Percentiles rank a stretch among this genome's conserved stretches.
These are phyloP conservation scores for Recurvirostra avosetta DNA, from an alignment of 2,113 vertebrate genomes.

Conservation along the genomic window DNA sequence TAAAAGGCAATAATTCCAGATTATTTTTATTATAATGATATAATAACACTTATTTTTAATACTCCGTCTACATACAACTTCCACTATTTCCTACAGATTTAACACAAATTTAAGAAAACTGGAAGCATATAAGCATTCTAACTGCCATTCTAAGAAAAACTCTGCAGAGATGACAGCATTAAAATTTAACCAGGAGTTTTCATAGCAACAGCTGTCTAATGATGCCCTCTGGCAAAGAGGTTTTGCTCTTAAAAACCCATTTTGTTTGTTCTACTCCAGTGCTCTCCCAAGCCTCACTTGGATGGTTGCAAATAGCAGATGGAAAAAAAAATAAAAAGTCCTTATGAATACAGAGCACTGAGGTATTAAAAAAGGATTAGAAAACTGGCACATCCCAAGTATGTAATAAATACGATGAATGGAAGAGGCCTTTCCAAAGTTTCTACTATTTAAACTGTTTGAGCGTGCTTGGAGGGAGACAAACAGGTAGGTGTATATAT, in stretches of 20 bases:
- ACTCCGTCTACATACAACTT: not conserved
- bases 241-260: conserved; percentile 44
- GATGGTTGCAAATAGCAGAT: not conserved
- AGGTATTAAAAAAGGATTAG: conserved; percentile 32
- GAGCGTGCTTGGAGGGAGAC: not conserved
- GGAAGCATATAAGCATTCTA: not conserved
- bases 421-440: not conserved
- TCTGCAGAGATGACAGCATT: not conserved
- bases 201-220: conserved; percentile 24
- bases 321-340: not conserved
- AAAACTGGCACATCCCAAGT: not conserved
- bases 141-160: not conserved
- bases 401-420: not conserved
- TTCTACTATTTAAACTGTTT: not conserved
- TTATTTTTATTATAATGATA: not conserved
- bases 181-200: conserved; percentile 43
- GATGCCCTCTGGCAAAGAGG: conserved; percentile 42
- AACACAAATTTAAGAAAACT: not conserved
- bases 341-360: not conserved
- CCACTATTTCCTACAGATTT: not conserved
- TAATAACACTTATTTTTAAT: not conserved
- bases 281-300: not conserved
- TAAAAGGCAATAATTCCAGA: not conserved
- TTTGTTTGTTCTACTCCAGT: conserved; percentile 47
- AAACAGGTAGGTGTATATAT: not conserved